Base-by-base conservation (phyloP, 2,797 vertebrate species). In the Pseudochirops cupreus region DNA sequence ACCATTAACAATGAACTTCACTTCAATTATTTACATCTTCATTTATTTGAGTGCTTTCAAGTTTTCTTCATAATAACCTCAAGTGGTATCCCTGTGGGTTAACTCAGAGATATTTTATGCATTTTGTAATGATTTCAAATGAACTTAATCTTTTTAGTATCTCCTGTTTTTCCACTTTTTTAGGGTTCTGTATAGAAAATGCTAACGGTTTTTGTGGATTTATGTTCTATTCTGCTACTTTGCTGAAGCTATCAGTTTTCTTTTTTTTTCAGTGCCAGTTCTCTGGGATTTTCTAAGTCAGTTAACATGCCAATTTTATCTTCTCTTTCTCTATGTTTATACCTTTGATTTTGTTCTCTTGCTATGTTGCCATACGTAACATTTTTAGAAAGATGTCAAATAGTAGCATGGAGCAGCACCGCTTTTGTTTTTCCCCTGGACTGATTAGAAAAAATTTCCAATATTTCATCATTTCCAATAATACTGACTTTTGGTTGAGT, bases 221-320 rank as follows among this genome's bases (percentile, higher is more conserved):
- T 95, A 39, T 31, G 0, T 94, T 33, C 31, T 62, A 16, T 33
- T 62, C 59, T 33, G 13, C 31, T 33, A 16, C 59, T 62, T 62
- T 62, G 12, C 12, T 33, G 31, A 33, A 62, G 59, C 29, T 95
- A 94, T 58, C 94, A 91, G 39, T 2, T 46, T 92, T 91, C 29
- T 92, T 93, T 14, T 96, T 93, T 95, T 92, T 93, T 62, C 54
- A 94, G 92, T 97, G 55, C 54, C 92, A 92, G 94, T 94, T 13
- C 31, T 33, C 13, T 62, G 31, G 59, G 31, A 5, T 62, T 62
- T 62, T 62, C 59, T 33, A 33, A 62, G 12, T 33, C 59, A 62
- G 5, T 62, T 33, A 33, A 33, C 4, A 62, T 33, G 58, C 13
- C 31, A 16, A 33, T 62, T 33, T 62, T 62, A 11, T 33, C 4